Conservation (phyloP, 1,140 invertebrate genomes). For the Branchinecta lindahli region DNA sequence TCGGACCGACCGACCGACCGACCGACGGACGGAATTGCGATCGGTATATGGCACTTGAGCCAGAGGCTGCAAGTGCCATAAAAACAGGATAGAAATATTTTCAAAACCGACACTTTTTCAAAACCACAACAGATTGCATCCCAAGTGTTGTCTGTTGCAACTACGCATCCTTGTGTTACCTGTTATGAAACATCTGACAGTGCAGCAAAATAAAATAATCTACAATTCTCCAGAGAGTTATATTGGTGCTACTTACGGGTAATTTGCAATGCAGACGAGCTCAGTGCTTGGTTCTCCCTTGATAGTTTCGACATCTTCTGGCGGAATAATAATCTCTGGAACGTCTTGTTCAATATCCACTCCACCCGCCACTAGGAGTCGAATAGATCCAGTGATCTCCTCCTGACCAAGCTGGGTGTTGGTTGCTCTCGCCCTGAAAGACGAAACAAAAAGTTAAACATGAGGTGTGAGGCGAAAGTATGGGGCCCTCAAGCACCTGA, state of each 20-base stretch:
- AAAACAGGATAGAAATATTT: no score
- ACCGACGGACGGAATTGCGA: no score
- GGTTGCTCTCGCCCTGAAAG: conserved; percentile 53
- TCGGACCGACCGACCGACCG: no score
- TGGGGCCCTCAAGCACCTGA: conserved; percentile 13
- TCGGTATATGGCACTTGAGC: no score
- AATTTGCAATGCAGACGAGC: conserved; percentile 84
- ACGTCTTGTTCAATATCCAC: conserved; percentile 39
- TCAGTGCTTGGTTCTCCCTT: conserved; percentile 57
- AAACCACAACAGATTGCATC: no score
- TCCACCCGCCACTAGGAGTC: conserved; percentile 41
- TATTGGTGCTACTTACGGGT: conserved; percentile 37
- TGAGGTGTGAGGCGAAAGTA: background rate
- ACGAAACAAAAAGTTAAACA: conserved; percentile 14
- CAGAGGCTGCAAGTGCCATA: no score
- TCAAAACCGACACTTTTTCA: no score
- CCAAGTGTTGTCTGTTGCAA: no score
- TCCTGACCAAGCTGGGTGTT: conserved; percentile 75
- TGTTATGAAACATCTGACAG: no score
- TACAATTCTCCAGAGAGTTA: no score
- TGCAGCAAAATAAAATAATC: no score
- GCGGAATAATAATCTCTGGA: conserved; percentile 65
- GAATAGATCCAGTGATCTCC: conserved; percentile 65
- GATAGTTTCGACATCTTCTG: conserved; percentile 56
- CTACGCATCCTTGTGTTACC: no score